Evolutionary conservation across 2,888 invertebrate genomes (phyloP), one percentile per base, ranked within the genome.

Genomic region (Anarsia innoxiella): DNA sequence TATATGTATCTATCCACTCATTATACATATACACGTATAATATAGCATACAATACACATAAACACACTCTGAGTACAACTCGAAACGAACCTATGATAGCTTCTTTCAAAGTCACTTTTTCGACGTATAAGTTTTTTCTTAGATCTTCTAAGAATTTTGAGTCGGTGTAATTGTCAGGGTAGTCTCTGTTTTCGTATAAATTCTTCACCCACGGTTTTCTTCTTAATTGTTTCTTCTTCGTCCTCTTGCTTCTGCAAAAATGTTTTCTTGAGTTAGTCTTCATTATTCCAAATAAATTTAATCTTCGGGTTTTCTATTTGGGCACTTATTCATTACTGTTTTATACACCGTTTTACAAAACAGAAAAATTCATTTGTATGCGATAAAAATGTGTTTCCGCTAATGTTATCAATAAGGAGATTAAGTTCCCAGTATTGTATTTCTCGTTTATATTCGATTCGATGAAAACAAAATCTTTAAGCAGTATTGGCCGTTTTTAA

Each of bases 131-230:
- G 70, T 97, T 97, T 58, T 92, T 96, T 39, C 88, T 88, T 12
- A 98, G 63, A 48, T 96, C 94, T 58, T 92, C 89, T 1, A 98
- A 80, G 68, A 98, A 98, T 30, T 93, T 90, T 13, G 87, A 86
- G 64, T 96, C 95, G 0, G 96, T 96, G 63, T 97, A 96, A 71
- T 97, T 97, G 71, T 98, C 98, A 0, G 96, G 93, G 44, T 93
- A 93, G 12, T 90, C 92, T 40, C 93, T 89, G 59, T 94, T 92
- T 67, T 94, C 93, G 60, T 97, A 98, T 11, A 98, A 78, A 59
- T 95, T 93, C 78, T 97, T 97, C 49, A 89, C 88, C 97, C 97
- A 97, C 0, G 84, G 80, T 53, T 83, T 87, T 56, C 65, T 75
- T 47, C 59, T 59, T 31, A 48, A 37, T 0, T 54, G 43, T 33